Conservation (phyloP, 2,113 vertebrate genomes). For the Opisthocomus hoazin region DNA sequence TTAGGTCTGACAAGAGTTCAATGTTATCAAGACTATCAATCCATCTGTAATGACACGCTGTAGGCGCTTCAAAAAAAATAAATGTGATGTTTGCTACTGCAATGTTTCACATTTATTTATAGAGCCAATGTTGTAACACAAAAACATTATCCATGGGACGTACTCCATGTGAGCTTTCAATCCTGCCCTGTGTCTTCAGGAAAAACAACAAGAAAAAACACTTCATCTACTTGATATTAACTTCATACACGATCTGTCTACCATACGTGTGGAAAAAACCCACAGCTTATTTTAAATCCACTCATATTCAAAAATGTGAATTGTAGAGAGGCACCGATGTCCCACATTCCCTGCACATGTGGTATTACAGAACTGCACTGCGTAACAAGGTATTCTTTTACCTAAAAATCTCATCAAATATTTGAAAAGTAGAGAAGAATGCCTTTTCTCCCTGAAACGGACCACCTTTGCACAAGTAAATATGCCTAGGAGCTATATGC, state of each 20-base stretch:
- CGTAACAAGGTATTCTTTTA: fast-evolving
- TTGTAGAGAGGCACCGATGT: neutral
- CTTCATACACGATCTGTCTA: neutral
- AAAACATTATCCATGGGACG: slow-evolving; percentile 5
- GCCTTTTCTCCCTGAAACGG: neutral
- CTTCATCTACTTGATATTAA: neutral
- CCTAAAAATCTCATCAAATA: neutral
- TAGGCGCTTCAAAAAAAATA: slow-evolving; percentile 21
- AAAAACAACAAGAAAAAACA: neutral
- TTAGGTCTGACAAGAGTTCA: slow-evolving; percentile 71
- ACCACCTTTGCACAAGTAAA: neutral
- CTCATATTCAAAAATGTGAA: neutral
- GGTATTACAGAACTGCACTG: neutral
- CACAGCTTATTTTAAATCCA: neutral
- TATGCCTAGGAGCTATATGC: neutral
- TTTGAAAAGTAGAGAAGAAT: neutral
- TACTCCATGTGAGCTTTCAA: neutral
- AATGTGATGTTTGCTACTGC: slow-evolving; percentile 44
- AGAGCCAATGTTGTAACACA: slow-evolving; percentile 17
- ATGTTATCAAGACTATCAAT: slow-evolving; percentile 69
- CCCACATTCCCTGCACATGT: fast-evolving
- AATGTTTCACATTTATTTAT: slow-evolving; percentile 38
- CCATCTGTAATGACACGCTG: slow-evolving; percentile 63
- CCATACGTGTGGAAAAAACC: fast-evolving
- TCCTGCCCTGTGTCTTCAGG: neutral